Conservation (phyloP, 2,797 vertebrate species). For the Pangasius mekongensis region DNA sequence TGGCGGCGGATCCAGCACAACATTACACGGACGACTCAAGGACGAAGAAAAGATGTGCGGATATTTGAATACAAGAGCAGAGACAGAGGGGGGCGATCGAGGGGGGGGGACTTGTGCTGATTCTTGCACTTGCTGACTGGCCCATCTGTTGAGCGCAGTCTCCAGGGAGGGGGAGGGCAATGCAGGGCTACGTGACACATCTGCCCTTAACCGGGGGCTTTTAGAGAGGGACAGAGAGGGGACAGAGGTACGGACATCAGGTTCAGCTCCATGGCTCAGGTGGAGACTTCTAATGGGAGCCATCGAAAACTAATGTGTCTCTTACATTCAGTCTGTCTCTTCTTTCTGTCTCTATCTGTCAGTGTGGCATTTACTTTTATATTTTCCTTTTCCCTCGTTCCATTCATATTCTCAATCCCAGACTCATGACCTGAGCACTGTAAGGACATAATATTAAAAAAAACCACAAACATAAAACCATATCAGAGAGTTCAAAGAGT, state of each 20-base stretch:
- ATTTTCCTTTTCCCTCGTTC: background rate
- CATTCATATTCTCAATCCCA: background rate
- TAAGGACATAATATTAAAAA: background rate
- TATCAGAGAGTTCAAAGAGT: slow-evolving; percentile 25
- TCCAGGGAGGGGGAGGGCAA: slow-evolving; percentile 71
- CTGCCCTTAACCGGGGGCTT: slow-evolving; percentile 66
- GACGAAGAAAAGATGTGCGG: slow-evolving; percentile 49
- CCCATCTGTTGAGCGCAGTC: slow-evolving; percentile 78
- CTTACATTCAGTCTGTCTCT: slow-evolving; percentile 2
- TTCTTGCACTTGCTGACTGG: slow-evolving; percentile 68
- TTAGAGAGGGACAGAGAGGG: slow-evolving; percentile 50
- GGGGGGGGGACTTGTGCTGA: slow-evolving; percentile 69
- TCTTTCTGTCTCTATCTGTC: slow-evolving; percentile 19
- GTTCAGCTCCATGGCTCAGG: slow-evolving; percentile 41
- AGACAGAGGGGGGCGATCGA: slow-evolving; percentile 32
- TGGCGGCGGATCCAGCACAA: slow-evolving; percentile 38
- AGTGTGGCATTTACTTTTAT: background rate
- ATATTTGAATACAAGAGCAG: slow-evolving; percentile 50
- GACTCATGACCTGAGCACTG: background rate
- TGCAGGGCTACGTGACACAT: slow-evolving; percentile 71
- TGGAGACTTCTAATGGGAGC: slow-evolving; percentile 43
- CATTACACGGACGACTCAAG: slow-evolving; percentile 47
- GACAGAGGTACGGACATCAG: slow-evolving; percentile 22
- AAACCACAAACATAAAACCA: slow-evolving; percentile 17
- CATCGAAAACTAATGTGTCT: slow-evolving; percentile 13